Conservation (phyloP, 2,113 vertebrate genomes). For the Leptosomus discolor region DNA sequence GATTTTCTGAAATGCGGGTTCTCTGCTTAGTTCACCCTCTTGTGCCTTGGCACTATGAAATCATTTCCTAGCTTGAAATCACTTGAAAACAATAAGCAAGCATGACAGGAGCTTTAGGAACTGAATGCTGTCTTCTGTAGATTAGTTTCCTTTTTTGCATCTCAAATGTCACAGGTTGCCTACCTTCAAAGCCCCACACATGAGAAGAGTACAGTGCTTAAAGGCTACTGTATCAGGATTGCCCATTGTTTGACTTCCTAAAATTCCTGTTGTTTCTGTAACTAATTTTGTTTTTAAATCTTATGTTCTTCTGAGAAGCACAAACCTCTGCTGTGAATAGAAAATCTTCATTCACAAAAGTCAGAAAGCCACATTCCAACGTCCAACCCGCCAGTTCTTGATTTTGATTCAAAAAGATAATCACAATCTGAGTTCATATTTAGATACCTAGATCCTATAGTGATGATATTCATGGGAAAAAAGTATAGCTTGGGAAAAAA, state of each 20-base stretch:
- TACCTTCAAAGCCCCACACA: background rate
- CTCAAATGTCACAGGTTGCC: background rate
- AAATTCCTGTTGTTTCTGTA: background rate
- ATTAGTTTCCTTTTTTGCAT: background rate
- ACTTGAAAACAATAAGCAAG: background rate
- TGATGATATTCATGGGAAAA: background rate
- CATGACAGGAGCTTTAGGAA: background rate
- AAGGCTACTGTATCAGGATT: background rate
- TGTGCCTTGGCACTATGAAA: background rate
- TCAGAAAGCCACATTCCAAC: background rate
- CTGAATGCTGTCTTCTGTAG: background rate
- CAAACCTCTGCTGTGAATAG: background rate
- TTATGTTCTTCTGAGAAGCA: background rate
- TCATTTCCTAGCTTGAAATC: background rate
- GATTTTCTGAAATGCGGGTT: background rate
- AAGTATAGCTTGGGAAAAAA: background rate
- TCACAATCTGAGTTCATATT: background rate
- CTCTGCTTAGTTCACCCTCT: background rate
- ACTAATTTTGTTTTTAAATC: background rate
- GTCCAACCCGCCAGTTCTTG: background rate
- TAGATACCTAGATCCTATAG: background rate
- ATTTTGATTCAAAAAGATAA: background rate
- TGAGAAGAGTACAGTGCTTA: background rate
- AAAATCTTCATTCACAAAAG: background rate
- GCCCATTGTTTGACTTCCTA: background rate